phyloP scores from a whole-genome alignment of 2,797 vertebrate species.

The Acestrorhynchus altus region DNA sequence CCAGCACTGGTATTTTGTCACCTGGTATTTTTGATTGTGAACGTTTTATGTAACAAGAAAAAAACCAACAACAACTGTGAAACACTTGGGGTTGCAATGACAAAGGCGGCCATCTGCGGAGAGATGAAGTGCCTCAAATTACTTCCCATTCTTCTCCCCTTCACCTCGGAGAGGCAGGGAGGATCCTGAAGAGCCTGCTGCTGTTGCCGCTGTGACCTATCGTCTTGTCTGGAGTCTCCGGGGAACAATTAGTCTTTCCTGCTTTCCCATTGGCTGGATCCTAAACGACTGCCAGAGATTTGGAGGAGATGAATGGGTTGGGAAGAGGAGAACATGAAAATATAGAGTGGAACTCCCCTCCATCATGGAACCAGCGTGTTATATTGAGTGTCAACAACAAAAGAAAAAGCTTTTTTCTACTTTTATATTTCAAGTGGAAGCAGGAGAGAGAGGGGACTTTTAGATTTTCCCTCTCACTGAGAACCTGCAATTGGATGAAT shows the following conservation, averaged over 20 bases:
- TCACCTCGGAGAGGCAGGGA: background rate
- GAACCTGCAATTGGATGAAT: background rate
- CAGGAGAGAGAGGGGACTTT: background rate
- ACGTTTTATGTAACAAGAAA: background rate
- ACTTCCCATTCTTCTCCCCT: constrained; percentile 12
- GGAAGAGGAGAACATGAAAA: constrained; percentile 11
- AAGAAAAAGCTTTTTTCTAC: background rate
- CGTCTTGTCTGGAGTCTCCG: constrained; percentile 74
- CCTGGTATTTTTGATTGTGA: too few species aligned
- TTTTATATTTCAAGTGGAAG: background rate
- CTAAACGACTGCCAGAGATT: constrained; percentile 34
- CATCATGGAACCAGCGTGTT: constrained; percentile 27
- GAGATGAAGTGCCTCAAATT: constrained; percentile 31
- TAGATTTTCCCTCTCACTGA: background rate
- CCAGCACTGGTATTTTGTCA: too few species aligned
- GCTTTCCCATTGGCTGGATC: constrained; percentile 26
- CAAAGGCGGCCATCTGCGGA: background rate
- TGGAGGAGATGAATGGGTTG: constrained; percentile 32
- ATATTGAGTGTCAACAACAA: constrained; percentile 11
- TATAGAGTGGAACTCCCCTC: constrained; percentile 6
- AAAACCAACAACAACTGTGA: background rate
- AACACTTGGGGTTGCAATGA: constrained; percentile 1
- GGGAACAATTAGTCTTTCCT: constrained; percentile 80
- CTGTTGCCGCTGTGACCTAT: constrained; percentile 76
- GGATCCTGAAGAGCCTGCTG: constrained; percentile 60